Evolutionary conservation across 2,797 vertebrate species (phyloP), one percentile per base, ranked within the genome.

Genomic region (Chelon labrosus): DNA sequence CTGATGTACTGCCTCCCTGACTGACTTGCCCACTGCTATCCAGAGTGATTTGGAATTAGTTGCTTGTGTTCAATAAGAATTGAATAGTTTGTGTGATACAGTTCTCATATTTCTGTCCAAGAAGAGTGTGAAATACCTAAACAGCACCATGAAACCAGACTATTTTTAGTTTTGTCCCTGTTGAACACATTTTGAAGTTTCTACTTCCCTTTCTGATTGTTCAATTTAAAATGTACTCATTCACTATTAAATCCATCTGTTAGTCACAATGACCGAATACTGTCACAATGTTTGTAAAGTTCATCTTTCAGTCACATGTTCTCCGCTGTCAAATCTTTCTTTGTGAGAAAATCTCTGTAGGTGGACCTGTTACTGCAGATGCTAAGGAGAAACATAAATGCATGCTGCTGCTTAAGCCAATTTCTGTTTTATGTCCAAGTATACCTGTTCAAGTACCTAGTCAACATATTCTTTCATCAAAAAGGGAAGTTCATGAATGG

Each of bases 1-100:
- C 46, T 39, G 49, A 25, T 16, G 5, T n/a, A 61, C 56, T 35
- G 31, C 31, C 31, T 35, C 31, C 31, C 31, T 74, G 71, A 50
- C 31, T 49, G 46, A 49, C 10, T 19, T 49, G 17, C n/a, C 46
- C 46, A 19, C 46, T 47, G 46, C 8, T 10, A 16, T 47, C 47
- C 19, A 12, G 9, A 5, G 47, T 10, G n/a, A 50, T 50, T 10
- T 20, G 47, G 47, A 50, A 10, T 49, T 49, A 19, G 46, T 49
- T 20, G n/a, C 9, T 20, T 49, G n/a, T 9, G n/a, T 20, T 49
- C 46, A 49, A 9, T 19, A 49, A 49, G 44, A 47, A 19, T 4
- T 19, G 7, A 47, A n/a, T 42, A 4, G 2, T 46, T 17, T 46
- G 6, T n/a, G n/a, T 17, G 44, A 46, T 17, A n/a, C 44, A 46